Evolutionary conservation across 2,797 vertebrate species (phyloP), one percentile per base, ranked within the genome.

Genomic region (Sus cebifrons): DNA sequence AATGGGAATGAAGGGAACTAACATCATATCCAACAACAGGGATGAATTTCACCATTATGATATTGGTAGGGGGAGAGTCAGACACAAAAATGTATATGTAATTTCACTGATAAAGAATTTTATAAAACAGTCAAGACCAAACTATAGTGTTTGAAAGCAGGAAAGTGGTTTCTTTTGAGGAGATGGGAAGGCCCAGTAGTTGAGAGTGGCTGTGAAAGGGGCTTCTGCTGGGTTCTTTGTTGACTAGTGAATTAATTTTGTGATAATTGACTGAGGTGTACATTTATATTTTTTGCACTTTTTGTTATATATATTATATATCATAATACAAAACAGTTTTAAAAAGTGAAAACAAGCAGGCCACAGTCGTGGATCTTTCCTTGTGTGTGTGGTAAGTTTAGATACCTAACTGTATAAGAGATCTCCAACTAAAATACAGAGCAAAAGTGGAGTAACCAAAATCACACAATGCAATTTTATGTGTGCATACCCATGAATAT

Each of bases 381-480:
- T 3, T 54, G 9, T 77, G 4, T 40, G 23, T 64, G 3, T 65
- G 36, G 16, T 32, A 6, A 78, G 81, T 92, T 87, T 92, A n/a
- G 23, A 29, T 84, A 44, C 40, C 18, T 94, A 25, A 83, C 12
- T 86, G 29, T 86, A 15, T 60, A 32, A 83, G 95, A 54, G 10
- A 92, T 83, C 79, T 86, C 27, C 14, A 84, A 3, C 17, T 14
- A 79, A 64, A 64, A 23, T 73, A 73, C 18, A 94, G 15, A 65
- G 6, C n/a, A 54, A 82, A 90, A 12, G 1, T 81, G 2, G 18
- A 79, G 16, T 32, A 85, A 87, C 21, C 29, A 75, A 75, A 82
- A 75, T 40, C 21, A 71, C 20, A 74, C 52, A 95, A 11, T 92
- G 68, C 84, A 79, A 91, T 75, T 65, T 91, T 52, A 58, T 75